phyloP scores from a whole-genome alignment of 2,797 vertebrate species.

The Ceyx erithaca region DNA sequence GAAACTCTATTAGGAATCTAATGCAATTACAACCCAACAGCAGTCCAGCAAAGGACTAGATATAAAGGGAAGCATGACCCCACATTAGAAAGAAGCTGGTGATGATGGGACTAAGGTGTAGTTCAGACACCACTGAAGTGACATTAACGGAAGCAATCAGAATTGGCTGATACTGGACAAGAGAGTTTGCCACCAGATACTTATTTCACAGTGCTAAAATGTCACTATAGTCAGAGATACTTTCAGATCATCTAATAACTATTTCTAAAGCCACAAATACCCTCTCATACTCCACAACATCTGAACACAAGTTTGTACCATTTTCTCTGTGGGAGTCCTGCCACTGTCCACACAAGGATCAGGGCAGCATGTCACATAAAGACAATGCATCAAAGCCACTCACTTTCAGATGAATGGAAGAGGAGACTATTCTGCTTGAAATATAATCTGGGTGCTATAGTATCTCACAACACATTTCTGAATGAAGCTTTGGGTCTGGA shows the following conservation, averaged over 20 bases:
- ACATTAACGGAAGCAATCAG: background rate
- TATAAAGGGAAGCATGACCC: slow-evolving; percentile 32
- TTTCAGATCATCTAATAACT: background rate
- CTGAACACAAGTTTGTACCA: background rate
- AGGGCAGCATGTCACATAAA: accelerated
- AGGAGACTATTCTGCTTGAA: background rate
- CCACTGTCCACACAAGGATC: background rate
- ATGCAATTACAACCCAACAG: slow-evolving; percentile 49
- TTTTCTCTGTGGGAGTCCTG: background rate
- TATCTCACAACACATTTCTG: background rate
- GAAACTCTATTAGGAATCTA: slow-evolving; percentile 54
- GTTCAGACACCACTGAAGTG: slow-evolving; percentile 5
- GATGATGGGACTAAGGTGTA: background rate
- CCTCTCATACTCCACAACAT: background rate
- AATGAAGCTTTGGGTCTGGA: background rate
- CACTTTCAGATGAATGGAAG: accelerated
- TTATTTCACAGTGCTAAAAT: background rate
- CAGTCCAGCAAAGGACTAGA: slow-evolving; percentile 26
- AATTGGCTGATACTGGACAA: background rate
- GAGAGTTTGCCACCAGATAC: background rate
- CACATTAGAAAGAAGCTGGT: background rate
- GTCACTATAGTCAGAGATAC: background rate
- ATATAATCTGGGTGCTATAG: background rate
- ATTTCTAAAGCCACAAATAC: background rate
- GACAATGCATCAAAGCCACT: background rate